Evolutionary conservation across 2,888 invertebrate species (phyloP).

Genomic region (Stenodema calcarata): DNA sequence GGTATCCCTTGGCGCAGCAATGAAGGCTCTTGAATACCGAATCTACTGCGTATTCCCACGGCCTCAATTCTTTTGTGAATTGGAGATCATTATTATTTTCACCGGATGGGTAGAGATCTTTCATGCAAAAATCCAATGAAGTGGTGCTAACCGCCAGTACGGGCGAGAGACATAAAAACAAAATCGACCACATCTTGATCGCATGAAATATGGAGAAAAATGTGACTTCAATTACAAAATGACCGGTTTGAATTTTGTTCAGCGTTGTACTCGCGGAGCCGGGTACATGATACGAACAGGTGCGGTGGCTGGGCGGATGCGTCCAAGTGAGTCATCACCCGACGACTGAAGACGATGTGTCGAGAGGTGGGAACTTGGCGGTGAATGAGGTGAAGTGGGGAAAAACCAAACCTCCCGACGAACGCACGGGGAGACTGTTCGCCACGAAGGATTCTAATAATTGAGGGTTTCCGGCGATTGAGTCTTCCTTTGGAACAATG

Average conservation of each 20-base stretch:
- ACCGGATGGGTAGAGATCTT: slow-evolving; percentile 30
- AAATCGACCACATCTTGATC: not conserved
- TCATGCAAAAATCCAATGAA: slow-evolving; percentile 48
- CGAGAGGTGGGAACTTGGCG: not conserved
- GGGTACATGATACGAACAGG: not conserved
- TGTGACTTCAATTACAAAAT: not conserved
- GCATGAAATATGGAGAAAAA: not conserved
- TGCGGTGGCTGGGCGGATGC: not conserved
- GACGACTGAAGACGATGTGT: not conserved
- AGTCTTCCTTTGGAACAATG: not conserved
- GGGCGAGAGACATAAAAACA: not conserved
- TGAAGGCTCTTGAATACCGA: slow-evolving; percentile 77
- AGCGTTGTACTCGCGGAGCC: not conserved
- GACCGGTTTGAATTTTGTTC: not conserved
- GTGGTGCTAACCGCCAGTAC: not conserved
- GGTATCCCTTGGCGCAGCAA: slow-evolving; percentile 78
- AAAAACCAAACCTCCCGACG: not conserved
- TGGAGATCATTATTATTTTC: slow-evolving; percentile 62
- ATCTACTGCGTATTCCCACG: slow-evolving; percentile 72
- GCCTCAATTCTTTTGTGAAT: slow-evolving; percentile 76
- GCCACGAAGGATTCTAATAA: not conserved
- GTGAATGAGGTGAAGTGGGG: not conserved
- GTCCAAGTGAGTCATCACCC: slow-evolving; percentile 13
- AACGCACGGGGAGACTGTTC: not conserved
- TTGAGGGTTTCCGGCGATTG: not conserved